Evolutionary conservation across 2,888 invertebrate genomes (phyloP).

Genomic region (Disparrhopalites patrizii): DNA sequence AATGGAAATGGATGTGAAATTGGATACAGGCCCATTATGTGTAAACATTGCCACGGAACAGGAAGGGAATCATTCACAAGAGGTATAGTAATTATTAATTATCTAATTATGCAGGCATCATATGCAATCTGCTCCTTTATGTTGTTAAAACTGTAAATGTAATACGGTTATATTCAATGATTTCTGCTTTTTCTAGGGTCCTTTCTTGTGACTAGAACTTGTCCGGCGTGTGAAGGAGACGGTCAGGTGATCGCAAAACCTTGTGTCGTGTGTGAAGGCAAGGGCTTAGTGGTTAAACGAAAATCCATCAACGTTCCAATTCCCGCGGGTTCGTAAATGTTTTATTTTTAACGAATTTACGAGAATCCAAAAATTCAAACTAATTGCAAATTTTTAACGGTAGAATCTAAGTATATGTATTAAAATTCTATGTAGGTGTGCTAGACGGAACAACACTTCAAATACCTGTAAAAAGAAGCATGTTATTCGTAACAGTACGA

Average conservation of each 20-base stretch:
- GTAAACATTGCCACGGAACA: conserved; percentile 91
- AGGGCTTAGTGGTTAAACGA: conserved; percentile 83
- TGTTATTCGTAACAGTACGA: conserved; percentile 89
- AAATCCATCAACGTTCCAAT: conserved; percentile 88
- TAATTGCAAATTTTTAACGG: neutral
- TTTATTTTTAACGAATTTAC: neutral
- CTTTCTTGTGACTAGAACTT: conserved; percentile 94
- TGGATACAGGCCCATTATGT: conserved; percentile 84
- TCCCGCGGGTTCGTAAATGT: conserved; percentile 74
- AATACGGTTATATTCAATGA: too few relatives aligned
- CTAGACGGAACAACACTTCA: conserved; percentile 97
- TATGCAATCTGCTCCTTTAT: too few relatives aligned
- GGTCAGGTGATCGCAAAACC: conserved; percentile 84
- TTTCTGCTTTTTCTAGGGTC: conserved; percentile 64
- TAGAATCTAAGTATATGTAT: neutral
- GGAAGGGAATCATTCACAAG: conserved; percentile 89
- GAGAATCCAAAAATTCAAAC: neutral
- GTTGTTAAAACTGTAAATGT: too few relatives aligned
- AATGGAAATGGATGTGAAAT: conserved; percentile 77
- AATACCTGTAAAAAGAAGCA: conserved; percentile 84
- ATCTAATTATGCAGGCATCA: too few relatives aligned
- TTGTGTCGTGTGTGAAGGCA: conserved; percentile 88
- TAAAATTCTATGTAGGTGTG: conserved; percentile 65
- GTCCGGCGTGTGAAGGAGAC: conserved; percentile 82
- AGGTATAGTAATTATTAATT: conserved; percentile 54